phyloP scores from a whole-genome alignment of 1,140 invertebrate genomes.

The Cyclargus thomasi region DNA sequence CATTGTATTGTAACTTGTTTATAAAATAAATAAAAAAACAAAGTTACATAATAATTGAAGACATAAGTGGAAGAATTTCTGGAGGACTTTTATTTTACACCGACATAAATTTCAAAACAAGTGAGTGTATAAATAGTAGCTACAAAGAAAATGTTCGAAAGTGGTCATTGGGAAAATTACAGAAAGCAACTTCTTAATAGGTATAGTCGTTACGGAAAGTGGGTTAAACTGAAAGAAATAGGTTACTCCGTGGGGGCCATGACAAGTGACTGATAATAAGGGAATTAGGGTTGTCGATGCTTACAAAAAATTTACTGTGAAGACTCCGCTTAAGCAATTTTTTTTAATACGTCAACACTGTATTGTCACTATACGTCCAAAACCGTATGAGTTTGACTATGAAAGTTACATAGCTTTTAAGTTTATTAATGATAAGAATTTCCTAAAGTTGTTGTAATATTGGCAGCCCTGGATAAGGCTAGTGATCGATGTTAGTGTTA shows the following conservation, averaged over 20 bases:
- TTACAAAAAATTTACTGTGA: neutral
- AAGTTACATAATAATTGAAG: too few relatives aligned
- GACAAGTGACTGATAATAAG: neutral
- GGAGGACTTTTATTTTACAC: too few relatives aligned
- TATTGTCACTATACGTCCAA: too few relatives aligned
- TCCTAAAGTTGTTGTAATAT: neutral
- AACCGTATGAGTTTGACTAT: too few relatives aligned
- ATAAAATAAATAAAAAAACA: too few relatives aligned
- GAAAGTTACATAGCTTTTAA: too few relatives aligned
- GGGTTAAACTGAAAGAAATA: neutral
- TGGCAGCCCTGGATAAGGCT: neutral
- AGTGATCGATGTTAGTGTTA: neutral
- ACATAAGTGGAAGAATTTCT: too few relatives aligned
- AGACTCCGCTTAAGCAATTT: too few relatives aligned
- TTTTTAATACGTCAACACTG: neutral
- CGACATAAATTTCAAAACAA: neutral
- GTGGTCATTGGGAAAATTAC: too few relatives aligned
- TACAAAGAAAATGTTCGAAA: too few relatives aligned
- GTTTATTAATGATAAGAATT: neutral
- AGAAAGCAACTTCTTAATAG: neutral
- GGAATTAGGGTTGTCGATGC: neutral
- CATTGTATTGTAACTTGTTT: too few relatives aligned
- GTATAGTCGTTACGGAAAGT: neutral
- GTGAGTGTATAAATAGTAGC: too few relatives aligned
- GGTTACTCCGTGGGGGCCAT: neutral